A percentile compares a stretch with the other conserved stretches of the same genome.
These are phyloP conservation scores for Hirtodrosophila trivittata DNA, from an alignment of 2,888 invertebrate species.

Conservation along the genomic window DNA sequence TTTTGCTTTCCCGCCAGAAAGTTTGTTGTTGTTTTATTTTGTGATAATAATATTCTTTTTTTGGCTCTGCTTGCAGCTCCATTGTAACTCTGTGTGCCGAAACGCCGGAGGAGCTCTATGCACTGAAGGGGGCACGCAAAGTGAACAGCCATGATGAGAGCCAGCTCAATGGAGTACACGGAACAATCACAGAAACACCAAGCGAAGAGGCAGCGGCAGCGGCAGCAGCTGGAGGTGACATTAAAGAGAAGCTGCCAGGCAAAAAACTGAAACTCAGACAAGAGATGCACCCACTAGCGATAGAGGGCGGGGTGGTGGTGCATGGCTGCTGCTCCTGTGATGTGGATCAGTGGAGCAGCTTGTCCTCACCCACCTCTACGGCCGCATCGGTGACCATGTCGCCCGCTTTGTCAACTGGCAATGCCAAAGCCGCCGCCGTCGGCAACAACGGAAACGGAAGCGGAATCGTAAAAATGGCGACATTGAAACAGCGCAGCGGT, in stretches of 20 bases:
- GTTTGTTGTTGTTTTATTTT: not conserved
- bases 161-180: slow-evolving; percentile 63
- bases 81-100: slow-evolving; percentile 74
- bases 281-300: slow-evolving; percentile 76
- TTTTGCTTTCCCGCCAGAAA: not conserved
- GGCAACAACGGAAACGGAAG: slow-evolving; percentile 36
- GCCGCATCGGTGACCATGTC: slow-evolving; percentile 58
- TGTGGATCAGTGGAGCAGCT: slow-evolving; percentile 74
- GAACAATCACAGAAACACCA: slow-evolving; percentile 31
- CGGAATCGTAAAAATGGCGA: slow-evolving; percentile 61
- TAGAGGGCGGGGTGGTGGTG: slow-evolving; percentile 80
- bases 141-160: slow-evolving; percentile 52
- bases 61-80: slow-evolving; percentile 67
- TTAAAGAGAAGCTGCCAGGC: slow-evolving; percentile 40
- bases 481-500: slow-evolving; percentile 43
- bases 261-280: slow-evolving; percentile 72
- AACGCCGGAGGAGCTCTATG: slow-evolving; percentile 70
- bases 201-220: slow-evolving; percentile 8
- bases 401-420: slow-evolving; percentile 58
- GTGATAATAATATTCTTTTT: not conserved
- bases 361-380: slow-evolving; percentile 69
- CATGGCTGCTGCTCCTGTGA: slow-evolving; percentile 82
- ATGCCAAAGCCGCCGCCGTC: slow-evolving; percentile 15
- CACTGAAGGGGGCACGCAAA: slow-evolving; percentile 51
- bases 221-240: not conserved